Conservation (phyloP, 2,113 vertebrate species). For the Rhinopomastus cyanomelas region DNA sequence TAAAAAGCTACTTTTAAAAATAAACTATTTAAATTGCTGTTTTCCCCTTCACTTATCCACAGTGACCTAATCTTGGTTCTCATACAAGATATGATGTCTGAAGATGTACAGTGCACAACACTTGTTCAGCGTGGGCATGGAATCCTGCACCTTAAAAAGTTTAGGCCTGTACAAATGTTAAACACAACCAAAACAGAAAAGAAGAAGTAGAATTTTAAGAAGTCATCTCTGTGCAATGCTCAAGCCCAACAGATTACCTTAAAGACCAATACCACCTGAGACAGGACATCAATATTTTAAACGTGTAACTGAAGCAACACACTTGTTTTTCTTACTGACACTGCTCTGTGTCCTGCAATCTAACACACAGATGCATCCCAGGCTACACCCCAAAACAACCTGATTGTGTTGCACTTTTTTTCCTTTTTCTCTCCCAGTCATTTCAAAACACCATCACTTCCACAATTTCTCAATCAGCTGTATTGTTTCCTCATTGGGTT, state of each 20-base stretch:
- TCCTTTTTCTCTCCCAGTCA: neutral
- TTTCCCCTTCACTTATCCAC: neutral
- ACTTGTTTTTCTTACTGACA: neutral
- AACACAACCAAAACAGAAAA: neutral
- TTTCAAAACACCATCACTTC: constrained; percentile 64
- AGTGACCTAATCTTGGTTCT: neutral
- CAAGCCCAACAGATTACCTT: neutral
- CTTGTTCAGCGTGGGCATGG: neutral
- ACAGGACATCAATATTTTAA: neutral
- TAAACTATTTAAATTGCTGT: neutral
- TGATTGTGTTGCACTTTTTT: neutral
- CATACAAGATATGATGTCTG: neutral
- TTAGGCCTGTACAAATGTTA: neutral
- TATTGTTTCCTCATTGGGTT: constrained; percentile 14
- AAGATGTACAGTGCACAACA: neutral
- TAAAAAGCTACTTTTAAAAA: neutral
- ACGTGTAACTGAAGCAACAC: neutral
- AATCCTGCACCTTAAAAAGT: neutral
- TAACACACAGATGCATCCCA: neutral
- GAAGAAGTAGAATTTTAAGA: constrained; percentile 25
- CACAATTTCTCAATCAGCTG: constrained; percentile 68
- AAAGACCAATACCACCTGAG: neutral
- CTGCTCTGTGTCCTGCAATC: neutral
- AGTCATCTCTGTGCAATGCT: neutral
- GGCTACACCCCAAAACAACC: neutral